Evolutionary conservation across 2,888 invertebrate genomes (phyloP).

Genomic region (Campoplex nolae): DNA sequence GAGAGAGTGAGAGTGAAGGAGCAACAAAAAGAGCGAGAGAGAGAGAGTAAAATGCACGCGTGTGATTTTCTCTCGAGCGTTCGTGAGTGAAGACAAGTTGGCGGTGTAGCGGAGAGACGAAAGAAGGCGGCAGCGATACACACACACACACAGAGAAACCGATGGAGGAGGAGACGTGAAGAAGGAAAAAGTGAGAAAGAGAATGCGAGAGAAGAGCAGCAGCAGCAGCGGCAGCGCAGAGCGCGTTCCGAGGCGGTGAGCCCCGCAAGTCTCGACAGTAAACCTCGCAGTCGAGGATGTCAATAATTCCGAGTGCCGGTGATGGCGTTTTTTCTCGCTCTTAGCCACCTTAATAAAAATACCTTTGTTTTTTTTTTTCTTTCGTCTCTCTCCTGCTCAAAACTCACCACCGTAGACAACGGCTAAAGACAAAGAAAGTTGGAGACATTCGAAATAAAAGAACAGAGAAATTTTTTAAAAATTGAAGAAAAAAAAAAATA

Average conservation of each 20-base stretch:
- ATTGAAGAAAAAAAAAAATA: not conserved
- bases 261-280: slow-evolving; percentile 66
- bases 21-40: slow-evolving; percentile 17
- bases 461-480: not conserved
- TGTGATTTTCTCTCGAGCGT: slow-evolving; percentile 46
- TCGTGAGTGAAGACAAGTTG: slow-evolving; percentile 60
- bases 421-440: not conserved
- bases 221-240: slow-evolving; percentile 59
- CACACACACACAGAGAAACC: slow-evolving; percentile 29
- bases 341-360: slow-evolving; percentile 33
- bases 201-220: slow-evolving; percentile 37
- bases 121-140: slow-evolving; percentile 41
- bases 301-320: slow-evolving; percentile 76
- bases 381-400: not conserved
- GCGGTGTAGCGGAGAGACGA: slow-evolving; percentile 3
- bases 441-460: too few species aligned
- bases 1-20: slow-evolving; percentile 13
- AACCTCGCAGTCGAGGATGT: slow-evolving; percentile 74
- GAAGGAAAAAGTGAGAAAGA: slow-evolving; percentile 48
- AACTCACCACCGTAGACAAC: slow-evolving; percentile 9
- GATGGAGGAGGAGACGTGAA: too few species aligned
- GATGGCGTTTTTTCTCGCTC: slow-evolving; percentile 69
- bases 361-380: not conserved
- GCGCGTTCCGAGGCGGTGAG: slow-evolving; percentile 64
- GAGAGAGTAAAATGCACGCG: slow-evolving; percentile 60